Conservation (phyloP, 2,888 invertebrate genomes). For the Volucella bombylans region DNA sequence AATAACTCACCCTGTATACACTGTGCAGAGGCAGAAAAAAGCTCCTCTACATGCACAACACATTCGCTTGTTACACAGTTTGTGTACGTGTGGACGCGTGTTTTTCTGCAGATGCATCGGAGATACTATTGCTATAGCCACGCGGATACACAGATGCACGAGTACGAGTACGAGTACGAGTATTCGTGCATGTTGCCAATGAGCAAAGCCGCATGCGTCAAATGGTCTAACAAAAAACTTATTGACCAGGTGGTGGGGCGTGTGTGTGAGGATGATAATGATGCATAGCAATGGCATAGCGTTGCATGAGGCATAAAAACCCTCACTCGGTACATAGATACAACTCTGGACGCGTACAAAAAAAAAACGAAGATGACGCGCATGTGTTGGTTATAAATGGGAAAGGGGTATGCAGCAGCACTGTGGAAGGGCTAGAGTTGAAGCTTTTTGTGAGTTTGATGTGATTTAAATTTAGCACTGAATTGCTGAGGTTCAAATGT, state of each 20-base stretch:
- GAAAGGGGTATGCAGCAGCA: not conserved
- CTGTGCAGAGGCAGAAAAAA: slow-evolving; percentile 40
- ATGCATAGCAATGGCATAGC: slow-evolving; percentile 68
- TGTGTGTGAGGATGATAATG: slow-evolving; percentile 15
- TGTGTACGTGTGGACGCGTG: slow-evolving; percentile 9
- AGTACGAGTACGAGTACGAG: slow-evolving; percentile 32
- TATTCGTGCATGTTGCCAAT: slow-evolving; percentile 66
- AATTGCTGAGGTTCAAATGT: slow-evolving; percentile 29
- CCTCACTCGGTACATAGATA: slow-evolving; percentile 19
- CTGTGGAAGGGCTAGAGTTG: slow-evolving; percentile 4
- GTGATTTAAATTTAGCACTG: slow-evolving; percentile 25
- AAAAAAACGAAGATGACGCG: slow-evolving; percentile 52
- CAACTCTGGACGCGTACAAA: slow-evolving; percentile 21
- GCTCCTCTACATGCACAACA: slow-evolving; percentile 5
- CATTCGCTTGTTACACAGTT: no score
- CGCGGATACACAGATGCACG: no score
- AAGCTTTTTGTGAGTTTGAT: slow-evolving; percentile 27
- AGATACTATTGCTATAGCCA: slow-evolving; percentile 30
- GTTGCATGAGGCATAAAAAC: slow-evolving; percentile 55
- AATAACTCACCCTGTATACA: slow-evolving; percentile 45
- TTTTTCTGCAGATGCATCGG: slow-evolving; percentile 36
- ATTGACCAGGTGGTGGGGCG: slow-evolving; percentile 54
- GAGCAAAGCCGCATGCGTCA: slow-evolving; percentile 67
- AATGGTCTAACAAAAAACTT: slow-evolving; percentile 69
- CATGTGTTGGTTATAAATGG: slow-evolving; percentile 47